A percentile compares a stretch with the other conserved stretches of the same genome.
phyloP scores from a whole-genome alignment of 2,113 vertebrate genomes.

The Sarotherodon lohbergeri region DNA sequence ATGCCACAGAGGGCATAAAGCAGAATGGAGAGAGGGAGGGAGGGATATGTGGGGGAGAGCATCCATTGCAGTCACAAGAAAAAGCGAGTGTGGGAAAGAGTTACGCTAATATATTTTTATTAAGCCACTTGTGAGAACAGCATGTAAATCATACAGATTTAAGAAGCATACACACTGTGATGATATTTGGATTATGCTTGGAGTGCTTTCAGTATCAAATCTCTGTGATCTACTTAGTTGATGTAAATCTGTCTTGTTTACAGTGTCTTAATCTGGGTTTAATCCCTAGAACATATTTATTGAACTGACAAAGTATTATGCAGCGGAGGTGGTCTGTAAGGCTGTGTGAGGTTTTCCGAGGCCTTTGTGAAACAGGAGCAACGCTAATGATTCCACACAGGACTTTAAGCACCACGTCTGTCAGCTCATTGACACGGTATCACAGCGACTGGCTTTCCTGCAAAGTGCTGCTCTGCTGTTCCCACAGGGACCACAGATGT shows the following conservation, averaged over 20 bases:
- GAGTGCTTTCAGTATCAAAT: slow-evolving; percentile 26
- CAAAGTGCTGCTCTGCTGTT: slow-evolving; percentile 48
- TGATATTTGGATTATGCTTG: slow-evolving; percentile 30
- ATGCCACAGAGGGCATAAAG: slow-evolving; percentile 42
- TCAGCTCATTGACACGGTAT: slow-evolving; percentile 29
- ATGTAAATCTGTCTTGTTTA: slow-evolving; percentile 50
- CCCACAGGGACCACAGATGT: slow-evolving; percentile 67
- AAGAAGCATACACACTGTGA: background rate
- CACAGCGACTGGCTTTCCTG: slow-evolving; percentile 25
- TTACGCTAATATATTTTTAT: background rate
- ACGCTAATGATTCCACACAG: slow-evolving; percentile 11
- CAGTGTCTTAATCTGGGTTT: slow-evolving; percentile 49
- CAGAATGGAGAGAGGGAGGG: background rate
- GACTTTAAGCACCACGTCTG: slow-evolving; percentile 24
- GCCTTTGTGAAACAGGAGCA: background rate
- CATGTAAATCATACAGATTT: background rate
- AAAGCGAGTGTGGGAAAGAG: background rate
- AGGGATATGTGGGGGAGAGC: background rate
- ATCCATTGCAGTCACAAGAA: slow-evolving; percentile 1
- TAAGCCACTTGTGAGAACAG: background rate
- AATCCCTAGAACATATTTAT: slow-evolving; percentile 61
- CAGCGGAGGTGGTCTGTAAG: background rate
- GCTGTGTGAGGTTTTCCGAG: background rate
- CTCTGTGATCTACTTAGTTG: slow-evolving; percentile 36
- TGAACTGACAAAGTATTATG: slow-evolving; percentile 24